These are phyloP conservation scores for Actinostola sp. DNA, from an alignment of 92 coral and sea anemone genomes.

Conservation along the genomic window DNA sequence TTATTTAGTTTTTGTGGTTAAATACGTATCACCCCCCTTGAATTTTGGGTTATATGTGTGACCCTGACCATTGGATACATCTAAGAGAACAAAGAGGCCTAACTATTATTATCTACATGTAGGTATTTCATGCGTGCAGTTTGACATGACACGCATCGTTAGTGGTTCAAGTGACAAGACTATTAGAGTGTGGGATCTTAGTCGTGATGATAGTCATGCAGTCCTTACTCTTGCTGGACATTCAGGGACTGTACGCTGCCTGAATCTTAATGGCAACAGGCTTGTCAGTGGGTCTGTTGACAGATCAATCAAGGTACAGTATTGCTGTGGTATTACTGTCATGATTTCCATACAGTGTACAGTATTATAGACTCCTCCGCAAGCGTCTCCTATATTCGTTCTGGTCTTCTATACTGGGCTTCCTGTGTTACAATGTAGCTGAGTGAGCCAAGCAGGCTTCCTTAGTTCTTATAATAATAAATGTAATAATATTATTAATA, in stretches of 20 bases:
- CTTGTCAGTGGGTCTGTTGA: constrained; percentile 99
- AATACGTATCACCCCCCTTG: too few relatives aligned
- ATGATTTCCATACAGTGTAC: too few relatives aligned
- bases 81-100: not conserved
- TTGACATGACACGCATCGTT: constrained; percentile 95
- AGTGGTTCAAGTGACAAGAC: constrained; percentile 99
- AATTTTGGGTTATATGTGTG: too few relatives aligned
- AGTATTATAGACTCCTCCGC: too few relatives aligned
- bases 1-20: too few relatives aligned
- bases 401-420: too few relatives aligned
- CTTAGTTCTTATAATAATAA: too few relatives aligned
- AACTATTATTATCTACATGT: not conserved
- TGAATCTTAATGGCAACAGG: constrained; percentile 91
- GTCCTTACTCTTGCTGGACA: constrained; percentile 96
- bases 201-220: constrained; percentile 77
- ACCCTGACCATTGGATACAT: too few relatives aligned
- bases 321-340: not conserved
- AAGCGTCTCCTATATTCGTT: too few relatives aligned
- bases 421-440: too few relatives aligned
- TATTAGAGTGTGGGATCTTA: constrained; percentile 92
- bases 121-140: constrained; percentile 99
- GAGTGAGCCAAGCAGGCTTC: too few relatives aligned
- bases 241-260: constrained; percentile 96
- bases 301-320: constrained; percentile 87
- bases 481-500: too few relatives aligned